phyloP scores from a whole-genome alignment of 2,888 invertebrate genomes.

The Microplitis deprimator region DNA sequence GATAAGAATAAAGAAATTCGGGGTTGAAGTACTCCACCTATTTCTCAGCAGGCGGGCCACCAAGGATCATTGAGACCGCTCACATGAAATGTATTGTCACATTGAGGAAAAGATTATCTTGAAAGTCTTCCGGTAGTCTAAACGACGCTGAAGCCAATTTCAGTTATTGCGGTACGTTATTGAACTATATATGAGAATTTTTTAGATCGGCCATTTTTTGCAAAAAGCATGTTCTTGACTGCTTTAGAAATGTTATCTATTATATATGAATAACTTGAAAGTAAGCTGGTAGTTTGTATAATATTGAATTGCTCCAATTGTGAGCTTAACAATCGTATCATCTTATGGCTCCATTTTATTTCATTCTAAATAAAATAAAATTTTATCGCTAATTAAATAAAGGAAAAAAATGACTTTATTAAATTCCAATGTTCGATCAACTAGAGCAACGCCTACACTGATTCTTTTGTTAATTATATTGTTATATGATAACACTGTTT shows the following conservation, averaged over 20 bases:
- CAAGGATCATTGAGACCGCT: constrained; percentile 11
- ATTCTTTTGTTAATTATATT: too few relatives aligned
- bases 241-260: constrained; percentile 7
- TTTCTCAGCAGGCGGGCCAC: constrained; percentile 6
- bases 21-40: neutral
- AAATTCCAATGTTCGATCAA: too few relatives aligned
- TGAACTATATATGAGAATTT: constrained; percentile 54
- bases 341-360: too few relatives aligned
- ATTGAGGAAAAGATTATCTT: constrained; percentile 55
- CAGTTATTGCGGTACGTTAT: constrained; percentile 59
- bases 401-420: too few relatives aligned
- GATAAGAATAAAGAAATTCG: constrained; percentile 3
- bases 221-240: constrained; percentile 1
- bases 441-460: too few relatives aligned
- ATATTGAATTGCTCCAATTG: too few relatives aligned
- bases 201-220: constrained; percentile 33
- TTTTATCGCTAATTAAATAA: too few relatives aligned
- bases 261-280: constrained; percentile 4
- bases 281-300: too few relatives aligned
- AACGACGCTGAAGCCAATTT: constrained; percentile 62
- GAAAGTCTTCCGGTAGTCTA: constrained; percentile 32
- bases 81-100: constrained; percentile 16
- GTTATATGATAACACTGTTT: too few relatives aligned
- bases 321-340: too few relatives aligned
- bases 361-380: too few relatives aligned